Conservation (phyloP, 2,888 invertebrate genomes). For the Pseudococcus longispinus region DNA sequence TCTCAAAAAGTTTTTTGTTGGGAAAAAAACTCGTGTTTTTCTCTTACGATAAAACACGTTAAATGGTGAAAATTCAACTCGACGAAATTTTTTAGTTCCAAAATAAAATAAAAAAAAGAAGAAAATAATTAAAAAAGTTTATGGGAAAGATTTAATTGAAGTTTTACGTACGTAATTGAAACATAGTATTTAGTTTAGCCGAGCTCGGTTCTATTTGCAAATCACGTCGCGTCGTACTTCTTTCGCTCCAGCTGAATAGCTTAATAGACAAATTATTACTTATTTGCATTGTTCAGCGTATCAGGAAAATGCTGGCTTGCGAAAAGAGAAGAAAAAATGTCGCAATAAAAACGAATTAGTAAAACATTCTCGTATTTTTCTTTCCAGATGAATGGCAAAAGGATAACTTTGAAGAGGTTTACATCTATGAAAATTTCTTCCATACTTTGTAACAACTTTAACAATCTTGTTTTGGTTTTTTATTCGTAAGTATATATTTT, state of each 20-base stretch:
- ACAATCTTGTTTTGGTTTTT: conserved; percentile 34
- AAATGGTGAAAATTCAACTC: background rate
- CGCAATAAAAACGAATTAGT: conserved; percentile 9
- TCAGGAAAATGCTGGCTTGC: background rate
- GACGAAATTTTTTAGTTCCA: background rate
- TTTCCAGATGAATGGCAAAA: conserved; percentile 36
- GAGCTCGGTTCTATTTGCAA: background rate
- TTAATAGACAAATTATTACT: conserved; percentile 34
- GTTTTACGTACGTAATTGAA: background rate
- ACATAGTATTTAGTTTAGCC: background rate
- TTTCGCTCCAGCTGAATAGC: background rate
- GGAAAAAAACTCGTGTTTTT: background rate
- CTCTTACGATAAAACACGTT: background rate
- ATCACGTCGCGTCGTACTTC: background rate
- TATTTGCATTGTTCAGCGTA: conserved; percentile 1
- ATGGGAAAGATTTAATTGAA: background rate
- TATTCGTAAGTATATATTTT: background rate
- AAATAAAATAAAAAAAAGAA: background rate
- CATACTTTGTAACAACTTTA: conserved; percentile 26
- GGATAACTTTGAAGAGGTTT: conserved; percentile 30
- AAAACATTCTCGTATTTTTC: conserved; percentile 41
- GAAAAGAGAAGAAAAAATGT: background rate
- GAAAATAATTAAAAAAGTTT: conserved; percentile 26
- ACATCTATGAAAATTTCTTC: conserved; percentile 35
- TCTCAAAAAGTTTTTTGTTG: background rate